Evolutionary conservation across 2,888 invertebrate species (phyloP).

Genomic region (Diaprepes abbreviatus): DNA sequence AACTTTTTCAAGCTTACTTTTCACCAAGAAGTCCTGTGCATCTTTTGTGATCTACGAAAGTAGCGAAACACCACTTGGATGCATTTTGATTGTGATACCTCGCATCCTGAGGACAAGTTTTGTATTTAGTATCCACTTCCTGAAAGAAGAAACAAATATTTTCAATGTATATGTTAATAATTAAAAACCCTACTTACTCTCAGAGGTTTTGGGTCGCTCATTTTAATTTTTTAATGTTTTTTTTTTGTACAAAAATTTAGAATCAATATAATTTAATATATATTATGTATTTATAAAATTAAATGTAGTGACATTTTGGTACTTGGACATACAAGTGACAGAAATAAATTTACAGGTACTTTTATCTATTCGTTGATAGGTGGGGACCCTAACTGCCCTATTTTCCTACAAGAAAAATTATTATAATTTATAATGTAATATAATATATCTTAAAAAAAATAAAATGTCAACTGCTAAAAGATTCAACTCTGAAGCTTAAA

Average conservation of each 20-base stretch:
- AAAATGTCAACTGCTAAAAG: too few species aligned
- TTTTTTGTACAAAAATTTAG: not conserved
- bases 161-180: too few species aligned
- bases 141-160: too few species aligned
- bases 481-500: too few species aligned
- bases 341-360: too few species aligned
- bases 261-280: too few species aligned
- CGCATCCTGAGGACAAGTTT: slow-evolving; percentile 53
- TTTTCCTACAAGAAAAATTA: too few species aligned
- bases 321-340: not conserved
- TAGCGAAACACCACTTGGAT: slow-evolving; percentile 54
- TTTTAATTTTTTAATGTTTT: not conserved
- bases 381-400: too few species aligned
- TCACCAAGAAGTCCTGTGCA: slow-evolving; percentile 53
- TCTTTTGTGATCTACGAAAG: slow-evolving; percentile 53
- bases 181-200: slow-evolving; percentile 2
- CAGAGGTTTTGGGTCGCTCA: slow-evolving; percentile 8
- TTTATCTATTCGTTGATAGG: too few species aligned
- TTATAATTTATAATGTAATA: too few species aligned
- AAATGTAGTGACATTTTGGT: not conserved
- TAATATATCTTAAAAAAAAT: too few species aligned
- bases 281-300: too few species aligned
- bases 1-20: slow-evolving; percentile 53
- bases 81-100: slow-evolving; percentile 53
- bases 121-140: slow-evolving; percentile 18